Evolutionary conservation across 2,888 invertebrate species (phyloP).

Genomic region (Andrena dorsata): DNA sequence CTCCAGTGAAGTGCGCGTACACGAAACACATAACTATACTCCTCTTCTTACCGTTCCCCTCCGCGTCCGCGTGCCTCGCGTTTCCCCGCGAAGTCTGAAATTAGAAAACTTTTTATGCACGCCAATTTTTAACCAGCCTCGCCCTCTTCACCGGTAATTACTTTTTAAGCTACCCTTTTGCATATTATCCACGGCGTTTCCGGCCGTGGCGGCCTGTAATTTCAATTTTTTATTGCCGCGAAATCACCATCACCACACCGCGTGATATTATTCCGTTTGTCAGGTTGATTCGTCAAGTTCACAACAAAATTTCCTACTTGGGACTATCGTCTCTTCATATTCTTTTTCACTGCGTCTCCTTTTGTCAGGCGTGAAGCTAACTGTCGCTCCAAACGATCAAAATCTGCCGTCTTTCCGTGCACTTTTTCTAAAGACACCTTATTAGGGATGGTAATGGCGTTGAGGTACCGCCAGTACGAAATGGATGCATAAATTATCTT

Average conservation of each 20-base stretch:
- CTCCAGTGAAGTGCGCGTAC: conserved; percentile 52
- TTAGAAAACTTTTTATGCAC: conserved; percentile 85
- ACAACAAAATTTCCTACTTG: conserved; percentile 7
- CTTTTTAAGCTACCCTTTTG: conserved; percentile 84
- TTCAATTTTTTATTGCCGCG: conserved; percentile 74
- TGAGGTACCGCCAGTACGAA: no score
- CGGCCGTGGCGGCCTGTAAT: conserved; percentile 61
- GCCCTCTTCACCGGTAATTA: conserved; percentile 83
- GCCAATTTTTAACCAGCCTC: conserved; percentile 84
- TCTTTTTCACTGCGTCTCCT: no score
- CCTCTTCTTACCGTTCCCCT: conserved; percentile 28
- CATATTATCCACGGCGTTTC: conserved; percentile 79
- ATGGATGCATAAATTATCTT: no score
- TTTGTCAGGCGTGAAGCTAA: no score
- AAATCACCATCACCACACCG: conserved; percentile 43
- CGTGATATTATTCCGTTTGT: conserved; percentile 43
- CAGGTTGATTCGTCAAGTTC: conserved; percentile 33
- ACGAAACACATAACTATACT: conserved; percentile 67
- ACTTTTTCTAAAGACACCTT: no score
- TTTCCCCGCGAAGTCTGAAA: conserved; percentile 76
- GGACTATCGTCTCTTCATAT: background rate
- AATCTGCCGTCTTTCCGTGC: no score
- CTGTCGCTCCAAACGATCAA: no score
- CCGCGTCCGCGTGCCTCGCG: conserved; percentile 23
- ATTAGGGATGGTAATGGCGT: no score